These are phyloP conservation scores for Probaryconus sp. DNA, from an alignment of 1,140 invertebrate genomes.

Conservation along the genomic window DNA sequence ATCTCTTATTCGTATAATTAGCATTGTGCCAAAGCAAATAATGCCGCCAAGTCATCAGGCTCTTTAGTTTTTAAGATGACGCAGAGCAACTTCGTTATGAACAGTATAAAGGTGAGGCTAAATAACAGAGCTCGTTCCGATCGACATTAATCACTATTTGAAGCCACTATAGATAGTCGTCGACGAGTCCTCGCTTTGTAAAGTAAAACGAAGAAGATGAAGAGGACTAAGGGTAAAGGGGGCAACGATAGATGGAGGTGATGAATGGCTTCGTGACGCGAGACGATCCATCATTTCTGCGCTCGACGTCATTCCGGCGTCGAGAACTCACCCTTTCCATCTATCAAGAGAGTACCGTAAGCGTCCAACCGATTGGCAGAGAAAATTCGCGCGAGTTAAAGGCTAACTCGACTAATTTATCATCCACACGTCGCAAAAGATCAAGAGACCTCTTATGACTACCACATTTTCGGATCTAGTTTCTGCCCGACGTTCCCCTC, in stretches of 20 bases:
- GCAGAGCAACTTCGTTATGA: slow-evolving; percentile 15
- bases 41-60: neutral
- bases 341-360: slow-evolving; percentile 67
- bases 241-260: slow-evolving; percentile 77
- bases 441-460: slow-evolving; percentile 57
- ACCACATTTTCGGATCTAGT: slow-evolving; percentile 50
- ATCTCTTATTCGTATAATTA: too few species aligned
- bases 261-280: slow-evolving; percentile 77
- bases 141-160: slow-evolving; percentile 78
- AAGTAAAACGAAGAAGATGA: slow-evolving; percentile 75
- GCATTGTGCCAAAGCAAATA: neutral
- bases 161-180: slow-evolving; percentile 76
- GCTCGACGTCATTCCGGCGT: slow-evolving; percentile 72
- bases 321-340: slow-evolving; percentile 55
- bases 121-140: slow-evolving; percentile 72
- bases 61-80: neutral
- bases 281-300: slow-evolving; percentile 76
- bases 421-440: slow-evolving; percentile 70
- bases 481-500: too few species aligned
- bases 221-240: slow-evolving; percentile 78
- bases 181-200: slow-evolving; percentile 74
- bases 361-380: slow-evolving; percentile 66
- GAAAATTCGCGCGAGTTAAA: slow-evolving; percentile 74
- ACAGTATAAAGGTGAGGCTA: slow-evolving; percentile 56
- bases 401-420: slow-evolving; percentile 76